Conservation (phyloP, 2,113 vertebrate genomes). For the Apistogramma diplotaenia region DNA sequence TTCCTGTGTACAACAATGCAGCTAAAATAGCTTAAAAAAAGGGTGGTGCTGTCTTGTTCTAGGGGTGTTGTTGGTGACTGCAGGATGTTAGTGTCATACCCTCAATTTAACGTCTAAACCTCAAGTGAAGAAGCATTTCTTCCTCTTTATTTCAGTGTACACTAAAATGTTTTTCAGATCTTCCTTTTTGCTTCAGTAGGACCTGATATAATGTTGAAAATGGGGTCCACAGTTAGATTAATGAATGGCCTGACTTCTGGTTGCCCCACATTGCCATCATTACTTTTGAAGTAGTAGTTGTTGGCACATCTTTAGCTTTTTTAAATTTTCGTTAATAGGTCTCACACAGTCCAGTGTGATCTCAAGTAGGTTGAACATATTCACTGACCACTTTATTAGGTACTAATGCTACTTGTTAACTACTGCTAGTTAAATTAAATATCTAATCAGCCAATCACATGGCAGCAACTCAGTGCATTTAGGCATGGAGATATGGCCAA, state of each 20-base stretch:
- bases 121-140: neutral
- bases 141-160: neutral
- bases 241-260: neutral
- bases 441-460: neutral
- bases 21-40: neutral
- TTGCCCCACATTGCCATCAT: neutral
- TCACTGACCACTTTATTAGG: neutral
- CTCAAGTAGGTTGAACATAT: too few relatives aligned
- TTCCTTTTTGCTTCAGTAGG: neutral
- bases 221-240: neutral
- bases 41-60: neutral
- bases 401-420: neutral
- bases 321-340: neutral
- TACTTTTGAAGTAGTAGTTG: neutral
- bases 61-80: neutral
- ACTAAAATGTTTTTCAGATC: neutral
- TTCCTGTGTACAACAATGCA: neutral
- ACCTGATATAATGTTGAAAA: neutral
- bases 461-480: neutral
- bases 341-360: neutral
- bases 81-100: neutral
- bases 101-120: neutral
- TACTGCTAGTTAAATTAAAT: neutral
- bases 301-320: neutral
- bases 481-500: neutral